These are phyloP conservation scores for Sabellastarte sp. DNA, from an alignment of 2,888 invertebrate genomes.

Conservation along the genomic window DNA sequence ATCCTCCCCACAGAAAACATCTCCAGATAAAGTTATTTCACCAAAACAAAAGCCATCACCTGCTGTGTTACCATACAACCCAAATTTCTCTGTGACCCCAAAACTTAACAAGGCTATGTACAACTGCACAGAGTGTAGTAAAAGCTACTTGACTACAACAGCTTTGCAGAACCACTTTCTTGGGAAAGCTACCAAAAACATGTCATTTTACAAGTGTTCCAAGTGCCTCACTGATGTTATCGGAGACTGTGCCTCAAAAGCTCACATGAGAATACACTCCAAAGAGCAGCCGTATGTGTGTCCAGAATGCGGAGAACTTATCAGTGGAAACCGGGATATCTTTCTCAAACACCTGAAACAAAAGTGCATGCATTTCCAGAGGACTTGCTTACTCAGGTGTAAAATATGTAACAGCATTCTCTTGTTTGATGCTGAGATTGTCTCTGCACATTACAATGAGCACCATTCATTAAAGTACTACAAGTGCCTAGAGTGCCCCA, in stretches of 20 bases:
- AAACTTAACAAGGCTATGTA: background rate
- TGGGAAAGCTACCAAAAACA: background rate
- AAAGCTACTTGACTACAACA: background rate
- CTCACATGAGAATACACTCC: slow-evolving; percentile 64
- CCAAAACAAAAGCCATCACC: too few relatives aligned
- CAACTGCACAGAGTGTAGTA: background rate
- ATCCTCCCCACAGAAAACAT: background rate
- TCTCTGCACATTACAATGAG: background rate
- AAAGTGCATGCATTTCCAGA: slow-evolving; percentile 40
- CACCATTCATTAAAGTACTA: background rate
- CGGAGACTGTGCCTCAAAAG: slow-evolving; percentile 22
- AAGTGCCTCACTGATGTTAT: background rate
- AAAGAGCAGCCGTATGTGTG: slow-evolving; percentile 64
- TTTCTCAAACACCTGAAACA: slow-evolving; percentile 38
- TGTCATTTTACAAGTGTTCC: background rate
- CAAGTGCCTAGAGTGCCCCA: background rate
- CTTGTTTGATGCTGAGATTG: background rate
- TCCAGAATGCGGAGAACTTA: slow-evolving; percentile 67
- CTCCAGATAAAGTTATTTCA: too few relatives aligned
- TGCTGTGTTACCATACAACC: background rate
- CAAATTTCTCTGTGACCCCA: background rate
- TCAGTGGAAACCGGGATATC: slow-evolving; percentile 55
- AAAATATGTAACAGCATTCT: background rate
- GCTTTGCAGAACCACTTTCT: background rate
- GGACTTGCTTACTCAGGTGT: slow-evolving; percentile 7